These are phyloP conservation scores for Stenolophus ochropezus DNA, from an alignment of 2,888 invertebrate genomes.

Conservation along the genomic window DNA sequence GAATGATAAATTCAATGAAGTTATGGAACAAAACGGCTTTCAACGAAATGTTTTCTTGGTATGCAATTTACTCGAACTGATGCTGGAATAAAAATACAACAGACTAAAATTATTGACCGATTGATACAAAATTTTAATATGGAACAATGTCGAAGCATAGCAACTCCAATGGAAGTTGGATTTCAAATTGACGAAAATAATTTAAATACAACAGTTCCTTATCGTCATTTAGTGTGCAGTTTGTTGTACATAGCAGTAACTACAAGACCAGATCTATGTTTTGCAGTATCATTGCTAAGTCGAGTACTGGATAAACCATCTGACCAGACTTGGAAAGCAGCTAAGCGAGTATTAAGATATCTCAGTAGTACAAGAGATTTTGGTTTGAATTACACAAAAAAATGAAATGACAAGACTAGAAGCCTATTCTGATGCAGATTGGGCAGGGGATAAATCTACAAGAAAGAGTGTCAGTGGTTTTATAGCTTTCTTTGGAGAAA, in stretches of 20 bases:
- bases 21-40: too few species aligned
- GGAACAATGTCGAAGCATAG: too few species aligned
- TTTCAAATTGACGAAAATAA: conserved; percentile 48
- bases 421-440: too few species aligned
- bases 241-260: too few species aligned
- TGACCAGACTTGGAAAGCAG: conserved; percentile 54
- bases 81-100: conserved; percentile 56
- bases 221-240: too few species aligned
- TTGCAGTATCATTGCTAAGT: too few species aligned
- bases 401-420: too few species aligned
- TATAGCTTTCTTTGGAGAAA: conserved; percentile 55
- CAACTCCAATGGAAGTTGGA: conserved; percentile 62
- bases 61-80: conserved; percentile 59
- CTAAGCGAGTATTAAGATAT: conserved; percentile 55
- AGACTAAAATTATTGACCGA: conserved; percentile 57
- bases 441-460: too few species aligned
- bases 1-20: not conserved
- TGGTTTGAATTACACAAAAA: too few species aligned
- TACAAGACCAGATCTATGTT: too few species aligned
- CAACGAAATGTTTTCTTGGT: conserved; percentile 57
- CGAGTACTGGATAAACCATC: too few species aligned
- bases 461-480: conserved; percentile 63
- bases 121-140: conserved; percentile 57
- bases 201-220: too few species aligned
- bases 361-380: conserved; percentile 37